These are phyloP conservation scores for Phodopus roborovskii DNA, from an alignment of 2,113 vertebrate genomes.

Conservation along the genomic window DNA sequence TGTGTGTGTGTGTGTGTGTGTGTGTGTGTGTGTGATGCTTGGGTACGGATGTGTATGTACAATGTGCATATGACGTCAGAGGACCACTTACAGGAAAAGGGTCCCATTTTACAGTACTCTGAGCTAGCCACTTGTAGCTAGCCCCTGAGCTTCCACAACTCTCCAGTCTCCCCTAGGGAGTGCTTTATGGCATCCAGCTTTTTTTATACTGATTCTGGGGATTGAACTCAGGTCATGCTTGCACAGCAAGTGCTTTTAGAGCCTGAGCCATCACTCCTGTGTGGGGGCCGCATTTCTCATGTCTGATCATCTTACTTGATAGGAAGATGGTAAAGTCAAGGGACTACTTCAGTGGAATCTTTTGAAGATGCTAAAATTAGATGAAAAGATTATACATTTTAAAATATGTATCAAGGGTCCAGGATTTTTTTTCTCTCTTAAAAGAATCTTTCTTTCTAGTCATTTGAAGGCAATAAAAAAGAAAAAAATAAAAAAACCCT, in stretches of 20 bases:
- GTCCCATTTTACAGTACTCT: not conserved
- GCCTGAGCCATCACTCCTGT: not conserved
- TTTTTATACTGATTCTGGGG: not conserved
- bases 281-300: not conserved
- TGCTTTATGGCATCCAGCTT: no score
- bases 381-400: not conserved
- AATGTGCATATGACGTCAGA: not conserved
- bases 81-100: not conserved
- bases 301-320: not conserved
- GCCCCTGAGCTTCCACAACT: not conserved
- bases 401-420: not conserved
- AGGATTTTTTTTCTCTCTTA: not conserved
- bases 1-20: not conserved
- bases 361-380: not conserved
- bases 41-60: not conserved
- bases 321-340: not conserved
- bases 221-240: not conserved
- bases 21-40: not conserved
- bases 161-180: no score
- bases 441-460: not conserved
- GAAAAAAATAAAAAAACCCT: not conserved
- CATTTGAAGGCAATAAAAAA: not conserved
- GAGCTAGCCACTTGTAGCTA: no score
- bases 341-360: not conserved
- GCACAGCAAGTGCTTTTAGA: not conserved